Conservation (phyloP, 2,113 vertebrate genomes). For the Oostethus manadensis region DNA sequence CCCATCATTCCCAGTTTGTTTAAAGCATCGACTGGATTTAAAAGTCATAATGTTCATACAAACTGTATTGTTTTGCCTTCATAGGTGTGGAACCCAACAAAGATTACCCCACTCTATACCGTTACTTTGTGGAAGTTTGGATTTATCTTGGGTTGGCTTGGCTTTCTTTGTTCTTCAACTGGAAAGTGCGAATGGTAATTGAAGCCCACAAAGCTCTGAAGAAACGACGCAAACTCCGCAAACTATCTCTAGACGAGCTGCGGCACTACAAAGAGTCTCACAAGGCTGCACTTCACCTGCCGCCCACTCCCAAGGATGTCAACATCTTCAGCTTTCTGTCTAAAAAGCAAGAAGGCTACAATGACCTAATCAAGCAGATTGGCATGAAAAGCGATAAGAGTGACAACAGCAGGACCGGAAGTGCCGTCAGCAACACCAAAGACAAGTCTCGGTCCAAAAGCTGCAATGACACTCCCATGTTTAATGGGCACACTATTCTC, state of each 20-base stretch:
- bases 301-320: slow-evolving; percentile 76
- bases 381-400: slow-evolving; percentile 72
- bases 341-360: slow-evolving; percentile 92
- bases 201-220: slow-evolving; percentile 97
- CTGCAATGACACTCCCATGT: slow-evolving; percentile 53
- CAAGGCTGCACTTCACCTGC: slow-evolving; percentile 72
- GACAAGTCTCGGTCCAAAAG: slow-evolving; percentile 62
- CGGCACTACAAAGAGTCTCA: slow-evolving; percentile 68
- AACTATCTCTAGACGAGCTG: slow-evolving; percentile 84
- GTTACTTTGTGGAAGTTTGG: slow-evolving; percentile 98
- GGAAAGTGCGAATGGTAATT: slow-evolving; percentile 98
- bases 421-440: slow-evolving; percentile 30
- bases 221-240: slow-evolving; percentile 87
- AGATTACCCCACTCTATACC: slow-evolving; percentile 88
- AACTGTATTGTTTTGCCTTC: slow-evolving; percentile 1
- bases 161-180: slow-evolving; percentile 97
- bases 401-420: slow-evolving; percentile 46
- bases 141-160: slow-evolving; percentile 95
- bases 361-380: slow-evolving; percentile 94
- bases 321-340: slow-evolving; percentile 95
- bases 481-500: slow-evolving; percentile 66
- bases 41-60: neutral
- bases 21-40: too few species aligned
- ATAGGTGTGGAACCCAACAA: slow-evolving; percentile 90
- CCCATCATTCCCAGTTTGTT: too few species aligned